A percentile compares a stretch with the other conserved stretches of the same genome.
These are phyloP conservation scores for Hyperopisus bebe DNA, from an alignment of 2,113 vertebrate genomes.

Conservation along the genomic window DNA sequence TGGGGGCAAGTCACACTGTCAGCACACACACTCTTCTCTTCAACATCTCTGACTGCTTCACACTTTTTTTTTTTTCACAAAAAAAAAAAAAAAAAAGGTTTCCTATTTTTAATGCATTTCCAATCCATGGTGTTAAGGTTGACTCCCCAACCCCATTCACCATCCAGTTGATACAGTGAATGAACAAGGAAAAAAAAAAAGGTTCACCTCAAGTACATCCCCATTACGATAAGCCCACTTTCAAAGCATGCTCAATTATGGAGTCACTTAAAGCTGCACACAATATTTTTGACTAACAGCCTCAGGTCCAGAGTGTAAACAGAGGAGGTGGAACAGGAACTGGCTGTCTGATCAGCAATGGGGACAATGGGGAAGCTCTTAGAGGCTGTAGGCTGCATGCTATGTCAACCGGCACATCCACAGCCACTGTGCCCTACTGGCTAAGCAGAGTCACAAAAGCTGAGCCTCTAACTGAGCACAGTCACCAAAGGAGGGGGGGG, in stretches of 20 bases:
- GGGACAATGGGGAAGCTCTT: not conserved
- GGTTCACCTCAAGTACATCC: not conserved
- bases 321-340: not conserved
- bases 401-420: not conserved
- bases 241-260: not conserved
- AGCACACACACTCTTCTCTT: not conserved
- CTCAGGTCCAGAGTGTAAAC: not conserved
- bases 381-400: not conserved
- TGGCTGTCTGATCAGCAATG: not conserved
- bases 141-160: not conserved
- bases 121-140: not conserved
- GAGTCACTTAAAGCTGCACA: not conserved
- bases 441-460: not conserved
- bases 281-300: not conserved
- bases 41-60: not conserved
- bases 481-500: not conserved
- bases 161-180: not conserved
- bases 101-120: not conserved
- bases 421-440: not conserved
- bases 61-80: too few relatives aligned
- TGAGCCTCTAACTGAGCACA: not conserved
- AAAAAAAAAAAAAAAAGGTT: not conserved
- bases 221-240: not conserved
- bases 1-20: not conserved
- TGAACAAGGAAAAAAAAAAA: not conserved